A percentile compares a stretch with the other conserved stretches of the same genome.
These are phyloP conservation scores for Manduca sexta DNA, from an alignment of 1,140 invertebrate genomes.

Conservation along the genomic window DNA sequence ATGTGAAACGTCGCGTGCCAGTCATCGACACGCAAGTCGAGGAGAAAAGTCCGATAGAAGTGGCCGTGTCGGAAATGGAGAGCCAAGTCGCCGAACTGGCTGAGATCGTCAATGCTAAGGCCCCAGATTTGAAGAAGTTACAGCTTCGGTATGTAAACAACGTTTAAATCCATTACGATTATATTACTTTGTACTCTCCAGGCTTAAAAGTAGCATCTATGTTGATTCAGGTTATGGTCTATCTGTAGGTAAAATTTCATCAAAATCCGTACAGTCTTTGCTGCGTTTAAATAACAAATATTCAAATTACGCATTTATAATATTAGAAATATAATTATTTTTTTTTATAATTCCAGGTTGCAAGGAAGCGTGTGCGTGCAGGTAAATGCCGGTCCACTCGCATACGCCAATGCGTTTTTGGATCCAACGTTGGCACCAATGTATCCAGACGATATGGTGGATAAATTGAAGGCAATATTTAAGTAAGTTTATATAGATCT, in stretches of 20 bases:
- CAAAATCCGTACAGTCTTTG: too few species aligned
- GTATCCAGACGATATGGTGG: slow-evolving; percentile 87
- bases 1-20: slow-evolving; percentile 90
- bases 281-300: too few species aligned
- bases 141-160: slow-evolving; percentile 86
- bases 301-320: too few species aligned
- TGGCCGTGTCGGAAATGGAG: slow-evolving; percentile 95
- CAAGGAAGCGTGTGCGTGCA: slow-evolving; percentile 94
- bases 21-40: slow-evolving; percentile 82
- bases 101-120: slow-evolving; percentile 86
- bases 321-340: background rate
- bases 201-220: too few species aligned
- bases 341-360: slow-evolving; percentile 61
- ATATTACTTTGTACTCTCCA: too few species aligned
- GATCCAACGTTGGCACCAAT: slow-evolving; percentile 79
- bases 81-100: slow-evolving; percentile 86
- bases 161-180: too few species aligned
- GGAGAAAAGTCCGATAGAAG: slow-evolving; percentile 93
- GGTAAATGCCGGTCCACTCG: slow-evolving; percentile 95
- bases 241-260: too few species aligned
- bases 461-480: slow-evolving; percentile 89
- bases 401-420: slow-evolving; percentile 93
- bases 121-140: slow-evolving; percentile 90
- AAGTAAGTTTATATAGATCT: slow-evolving; percentile 75
- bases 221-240: too few species aligned